Evolutionary conservation across 2,888 invertebrate species (phyloP).

Genomic region (Osedax frankpressi): DNA sequence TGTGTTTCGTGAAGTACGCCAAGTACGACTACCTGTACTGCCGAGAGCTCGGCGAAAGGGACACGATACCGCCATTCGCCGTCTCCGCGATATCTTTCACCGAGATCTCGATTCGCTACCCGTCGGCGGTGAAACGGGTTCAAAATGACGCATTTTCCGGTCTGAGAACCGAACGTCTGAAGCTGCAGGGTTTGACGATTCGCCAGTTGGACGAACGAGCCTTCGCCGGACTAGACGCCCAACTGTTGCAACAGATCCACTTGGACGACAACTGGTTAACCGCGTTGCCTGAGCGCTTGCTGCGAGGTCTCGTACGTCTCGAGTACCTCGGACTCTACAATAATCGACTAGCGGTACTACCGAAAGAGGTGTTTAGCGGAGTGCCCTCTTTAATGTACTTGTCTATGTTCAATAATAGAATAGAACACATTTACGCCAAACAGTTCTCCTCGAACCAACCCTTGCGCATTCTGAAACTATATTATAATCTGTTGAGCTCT

Average conservation of each 20-base stretch:
- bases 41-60: conserved; percentile 17
- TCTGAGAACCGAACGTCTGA: conserved; percentile 9
- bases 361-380: background rate
- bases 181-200: conserved; percentile 18
- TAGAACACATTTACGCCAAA: background rate
- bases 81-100: conserved; percentile 15
- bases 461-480: conserved; percentile 12
- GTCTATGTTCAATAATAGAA: conserved; percentile 2
- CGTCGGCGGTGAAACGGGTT: conserved; percentile 6
- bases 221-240: conserved; percentile 12
- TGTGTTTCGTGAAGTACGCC: conserved; percentile 20
- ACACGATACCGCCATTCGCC: conserved; percentile 16
- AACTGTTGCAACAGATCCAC: conserved; percentile 7
- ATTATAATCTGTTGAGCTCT: conserved; percentile 10
- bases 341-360: background rate
- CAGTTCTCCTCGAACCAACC: background rate
- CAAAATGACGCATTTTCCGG: conserved; percentile 22
- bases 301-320: background rate
- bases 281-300: background rate
- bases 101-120: conserved; percentile 18
- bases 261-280: conserved; percentile 15
- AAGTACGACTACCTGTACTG: conserved; percentile 21
- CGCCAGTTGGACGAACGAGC: background rate
- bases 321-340: conserved; percentile 14
- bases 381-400: background rate